Percentiles rank a stretch among this genome's conserved stretches.
Conservation (phyloP, 2,113 vertebrate genomes). For the Podiceps cristatus region DNA sequence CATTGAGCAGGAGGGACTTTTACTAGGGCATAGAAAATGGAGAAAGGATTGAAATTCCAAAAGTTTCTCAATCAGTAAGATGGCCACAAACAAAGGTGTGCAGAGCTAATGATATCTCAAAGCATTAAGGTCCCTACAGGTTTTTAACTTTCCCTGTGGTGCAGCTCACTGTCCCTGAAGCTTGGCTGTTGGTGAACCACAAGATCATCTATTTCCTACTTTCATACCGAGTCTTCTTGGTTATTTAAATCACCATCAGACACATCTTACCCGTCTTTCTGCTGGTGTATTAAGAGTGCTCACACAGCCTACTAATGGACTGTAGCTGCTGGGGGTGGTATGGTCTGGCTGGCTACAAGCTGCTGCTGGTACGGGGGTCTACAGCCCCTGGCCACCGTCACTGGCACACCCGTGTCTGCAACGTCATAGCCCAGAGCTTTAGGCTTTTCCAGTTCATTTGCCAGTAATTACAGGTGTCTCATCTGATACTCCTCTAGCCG, state of each 20-base stretch:
- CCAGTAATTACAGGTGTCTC: neutral
- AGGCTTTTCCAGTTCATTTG: neutral
- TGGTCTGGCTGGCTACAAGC: neutral
- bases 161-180: neutral
- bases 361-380: neutral
- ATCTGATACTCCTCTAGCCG: neutral
- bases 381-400: accelerated
- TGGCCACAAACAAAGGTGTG: neutral
- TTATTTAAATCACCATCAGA: neutral
- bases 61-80: neutral
- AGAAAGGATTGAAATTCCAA: neutral
- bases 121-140: neutral
- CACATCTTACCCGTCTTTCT: neutral
- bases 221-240: neutral
- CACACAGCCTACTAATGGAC: neutral
- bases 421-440: neutral
- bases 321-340: neutral
- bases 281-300: neutral
- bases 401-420: neutral
- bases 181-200: neutral
- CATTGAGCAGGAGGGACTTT: neutral
- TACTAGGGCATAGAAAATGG: neutral
- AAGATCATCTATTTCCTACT: neutral
- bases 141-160: neutral
- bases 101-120: neutral